Percentiles rank a stretch among this genome's conserved stretches.
These are phyloP conservation scores for Selenia dentaria DNA, from an alignment of 2,888 invertebrate genomes.

Conservation along the genomic window DNA sequence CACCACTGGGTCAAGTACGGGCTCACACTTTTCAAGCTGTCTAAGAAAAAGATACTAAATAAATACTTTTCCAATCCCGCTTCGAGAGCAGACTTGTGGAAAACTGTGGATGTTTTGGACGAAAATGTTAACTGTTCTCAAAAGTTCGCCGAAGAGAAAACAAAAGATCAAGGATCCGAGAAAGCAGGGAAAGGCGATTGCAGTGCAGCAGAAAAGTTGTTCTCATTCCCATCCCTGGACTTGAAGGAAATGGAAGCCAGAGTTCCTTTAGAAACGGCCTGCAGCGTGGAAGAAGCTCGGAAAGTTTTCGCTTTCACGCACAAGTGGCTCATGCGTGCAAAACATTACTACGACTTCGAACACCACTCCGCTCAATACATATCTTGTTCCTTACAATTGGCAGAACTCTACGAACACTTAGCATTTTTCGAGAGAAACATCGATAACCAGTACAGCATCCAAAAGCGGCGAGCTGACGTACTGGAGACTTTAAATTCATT, in stretches of 20 bases:
- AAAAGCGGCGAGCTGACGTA: conserved; percentile 84
- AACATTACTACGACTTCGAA: conserved; percentile 83
- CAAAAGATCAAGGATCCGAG: conserved; percentile 61
- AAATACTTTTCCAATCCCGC: conserved; percentile 64
- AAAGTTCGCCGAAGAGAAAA: conserved; percentile 60
- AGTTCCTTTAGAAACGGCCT: conserved; percentile 56
- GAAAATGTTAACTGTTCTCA: conserved; percentile 42
- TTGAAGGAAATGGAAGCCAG: conserved; percentile 64
- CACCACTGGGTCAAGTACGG: conserved; percentile 87
- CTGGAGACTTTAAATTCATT: conserved; percentile 83
- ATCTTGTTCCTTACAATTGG: conserved; percentile 84
- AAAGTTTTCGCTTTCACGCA: conserved; percentile 82
- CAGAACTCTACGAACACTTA: conserved; percentile 87
- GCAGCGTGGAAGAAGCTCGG: conserved; percentile 75
- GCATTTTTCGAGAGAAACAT: conserved; percentile 89
- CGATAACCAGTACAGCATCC: conserved; percentile 85
- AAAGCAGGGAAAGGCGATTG: conserved; percentile 64
- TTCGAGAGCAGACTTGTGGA: conserved; percentile 65
- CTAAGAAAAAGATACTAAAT: conserved; percentile 75
- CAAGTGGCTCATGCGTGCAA: conserved; percentile 85
- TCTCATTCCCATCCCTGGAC: conserved; percentile 62
- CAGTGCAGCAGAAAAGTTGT: conserved; percentile 48
- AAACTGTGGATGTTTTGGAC: conserved; percentile 57
- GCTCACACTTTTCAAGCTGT: conserved; percentile 81
- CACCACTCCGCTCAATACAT: conserved; percentile 85